phyloP scores from a whole-genome alignment of 2,797 vertebrate genomes.

The Knipowitschia caucasica region DNA sequence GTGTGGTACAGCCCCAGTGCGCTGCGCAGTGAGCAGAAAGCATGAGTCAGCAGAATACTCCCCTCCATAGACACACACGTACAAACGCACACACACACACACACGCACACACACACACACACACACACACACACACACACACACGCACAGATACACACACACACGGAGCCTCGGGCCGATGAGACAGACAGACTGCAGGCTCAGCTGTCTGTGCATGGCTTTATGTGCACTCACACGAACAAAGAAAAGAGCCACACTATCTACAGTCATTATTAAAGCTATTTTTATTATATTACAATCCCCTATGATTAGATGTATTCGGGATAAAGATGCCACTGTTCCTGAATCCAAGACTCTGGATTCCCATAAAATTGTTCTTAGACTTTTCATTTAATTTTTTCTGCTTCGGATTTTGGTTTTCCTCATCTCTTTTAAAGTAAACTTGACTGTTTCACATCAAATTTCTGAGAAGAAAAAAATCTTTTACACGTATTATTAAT shows the following conservation, averaged over 20 bases:
- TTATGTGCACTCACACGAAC: slow-evolving; percentile 49
- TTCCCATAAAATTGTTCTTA: too few species aligned
- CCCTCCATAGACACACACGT: slow-evolving; percentile 24
- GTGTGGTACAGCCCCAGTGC: too few species aligned
- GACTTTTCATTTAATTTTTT: too few species aligned
- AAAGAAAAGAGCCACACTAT: slow-evolving; percentile 30
- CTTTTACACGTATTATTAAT: too few species aligned
- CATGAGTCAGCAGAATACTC: slow-evolving; percentile 8
- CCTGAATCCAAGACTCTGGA: too few species aligned
- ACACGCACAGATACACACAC: slow-evolving; percentile 13
- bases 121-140: slow-evolving; percentile 25
- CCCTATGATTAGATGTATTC: too few species aligned
- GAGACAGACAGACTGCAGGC: slow-evolving; percentile 61
- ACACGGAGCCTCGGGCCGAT: slow-evolving; percentile 36
- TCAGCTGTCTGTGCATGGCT: slow-evolving; percentile 63
- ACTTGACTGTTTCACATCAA: too few species aligned
- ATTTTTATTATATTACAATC: neutral
- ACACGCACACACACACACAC: slow-evolving; percentile 16
- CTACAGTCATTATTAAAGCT: neutral
- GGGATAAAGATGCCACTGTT: too few species aligned
- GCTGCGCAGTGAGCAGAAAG: slow-evolving; percentile 32
- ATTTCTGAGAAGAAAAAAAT: too few species aligned
- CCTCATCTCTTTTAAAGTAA: too few species aligned
- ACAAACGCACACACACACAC: slow-evolving; percentile 23
- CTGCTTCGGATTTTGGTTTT: too few species aligned